Base-by-base conservation (phyloP, 2,888 invertebrate genomes). In the Plebejus anna region DNA sequence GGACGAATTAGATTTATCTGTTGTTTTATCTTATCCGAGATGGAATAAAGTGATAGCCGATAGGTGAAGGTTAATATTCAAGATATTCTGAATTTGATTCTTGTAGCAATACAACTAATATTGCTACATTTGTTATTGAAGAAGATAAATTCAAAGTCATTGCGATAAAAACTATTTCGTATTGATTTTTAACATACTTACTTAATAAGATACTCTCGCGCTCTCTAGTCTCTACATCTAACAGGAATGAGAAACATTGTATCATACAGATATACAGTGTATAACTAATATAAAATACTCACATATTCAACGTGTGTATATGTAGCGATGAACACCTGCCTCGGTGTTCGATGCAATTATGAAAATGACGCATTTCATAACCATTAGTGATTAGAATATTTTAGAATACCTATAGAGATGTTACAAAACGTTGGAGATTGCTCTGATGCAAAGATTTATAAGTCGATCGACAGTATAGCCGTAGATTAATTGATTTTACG, bases 21-120 rank as follows among this genome's bases (percentile, higher is more conserved):
- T 66, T 32, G 5, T 71, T 71, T 71, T 71, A 72, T 72, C 72
- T 72, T 47, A 72, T 72, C 72, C 42, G 4, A 47, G n/a, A 72
- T 72, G 72, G 7, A 9, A 72, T 1, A 47, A 28, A 47, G 28
- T 72, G 72, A 72, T 72, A 72, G 22, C 47, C 47, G 72, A 72
- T 72, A 72, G 22, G 28, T 47, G 47, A 72, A 72, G 72, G 72
- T 28, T 66, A 36, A 13, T 13, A 66, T 32, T 61, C 4, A 32
- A 66, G 32, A 66, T 22, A 66, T 66, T 66, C 28, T 28, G 11
- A 22, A 28, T 66, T 11, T 28, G 61, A 32, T 66, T 28, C 16
- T 55, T 4, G 4, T 55, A 66, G 59, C 28, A 13, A 28, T 9
- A 28, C 61, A 28, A 28, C 22, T 22, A 61, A 61, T 66, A 66